These are phyloP conservation scores for Agonum fuliginosum DNA, from an alignment of 2,888 invertebrate genomes.

Conservation along the genomic window DNA sequence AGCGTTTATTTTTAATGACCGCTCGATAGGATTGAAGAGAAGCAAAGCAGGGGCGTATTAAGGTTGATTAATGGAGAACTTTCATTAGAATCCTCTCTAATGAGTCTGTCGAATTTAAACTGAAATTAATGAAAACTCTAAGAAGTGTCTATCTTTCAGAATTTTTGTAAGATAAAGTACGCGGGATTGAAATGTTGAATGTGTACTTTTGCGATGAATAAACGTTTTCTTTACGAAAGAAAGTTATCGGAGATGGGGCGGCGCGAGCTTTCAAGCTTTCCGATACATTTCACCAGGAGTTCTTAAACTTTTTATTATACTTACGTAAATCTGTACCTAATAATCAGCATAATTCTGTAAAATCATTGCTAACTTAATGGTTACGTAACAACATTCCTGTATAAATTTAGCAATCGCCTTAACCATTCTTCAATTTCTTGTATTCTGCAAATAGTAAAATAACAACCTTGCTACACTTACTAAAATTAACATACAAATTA, in stretches of 20 bases:
- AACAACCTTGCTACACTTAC: no score
- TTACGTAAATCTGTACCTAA: no score
- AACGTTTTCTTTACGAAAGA: slow-evolving; percentile 19
- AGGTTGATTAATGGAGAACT: slow-evolving; percentile 44
- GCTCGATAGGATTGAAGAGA: slow-evolving; percentile 9
- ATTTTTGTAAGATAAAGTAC: slow-evolving; percentile 26
- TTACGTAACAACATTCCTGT: no score
- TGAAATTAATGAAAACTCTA: slow-evolving; percentile 42
- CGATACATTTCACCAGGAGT: slow-evolving; percentile 2
- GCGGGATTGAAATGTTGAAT: slow-evolving; percentile 28
- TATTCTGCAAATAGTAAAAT: no score
- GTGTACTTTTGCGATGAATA: slow-evolving; percentile 23
- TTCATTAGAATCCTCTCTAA: slow-evolving; percentile 32
- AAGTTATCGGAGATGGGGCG: slow-evolving; percentile 4
- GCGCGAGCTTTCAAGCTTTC: background rate
- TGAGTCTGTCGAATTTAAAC: slow-evolving; percentile 45
- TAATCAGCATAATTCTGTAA: no score
- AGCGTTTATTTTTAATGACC: slow-evolving; percentile 42
- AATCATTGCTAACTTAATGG: no score
- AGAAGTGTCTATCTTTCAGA: slow-evolving; percentile 32
- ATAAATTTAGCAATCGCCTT: no score
- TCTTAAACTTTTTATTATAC: background rate
- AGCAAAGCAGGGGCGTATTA: background rate
- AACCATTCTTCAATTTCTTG: no score
- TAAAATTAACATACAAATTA: no score